Conservation (phyloP, 2,797 vertebrate species). For the Dallia pectoralis region DNA sequence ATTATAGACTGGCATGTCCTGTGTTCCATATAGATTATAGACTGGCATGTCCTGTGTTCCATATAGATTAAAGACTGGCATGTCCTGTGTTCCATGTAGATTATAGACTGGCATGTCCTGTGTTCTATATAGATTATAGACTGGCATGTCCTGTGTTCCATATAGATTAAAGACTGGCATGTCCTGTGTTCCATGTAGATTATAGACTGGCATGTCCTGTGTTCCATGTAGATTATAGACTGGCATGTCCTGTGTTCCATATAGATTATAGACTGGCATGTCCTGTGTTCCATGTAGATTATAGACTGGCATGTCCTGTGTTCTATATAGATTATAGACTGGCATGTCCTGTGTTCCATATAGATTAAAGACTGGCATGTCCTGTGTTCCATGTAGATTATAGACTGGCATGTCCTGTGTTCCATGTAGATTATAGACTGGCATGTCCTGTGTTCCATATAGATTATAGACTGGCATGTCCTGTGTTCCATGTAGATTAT, state of each 20-base stretch:
- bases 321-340: no score
- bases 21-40: constrained; percentile 28
- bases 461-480: constrained; percentile 38
- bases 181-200: no score
- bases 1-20: constrained; percentile 42
- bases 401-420: constrained; percentile 36
- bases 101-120: no score
- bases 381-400: no score
- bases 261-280: constrained; percentile 41
- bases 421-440: constrained; percentile 31
- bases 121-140: no score
- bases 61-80: constrained; percentile 38
- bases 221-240: no score
- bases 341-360: constrained; percentile 47
- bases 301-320: constrained; percentile 26
- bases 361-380: no score
- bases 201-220: constrained; percentile 41
- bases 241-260: no score
- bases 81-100: no score
- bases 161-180: constrained; percentile 34
- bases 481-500: no score
- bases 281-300: constrained; percentile 31
- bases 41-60: no score
- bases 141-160: constrained; percentile 21
- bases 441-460: no score